Evolutionary conservation across 1,140 invertebrate genomes (phyloP), one percentile per base, ranked within the genome.

Genomic region (Delia radicum): DNA sequence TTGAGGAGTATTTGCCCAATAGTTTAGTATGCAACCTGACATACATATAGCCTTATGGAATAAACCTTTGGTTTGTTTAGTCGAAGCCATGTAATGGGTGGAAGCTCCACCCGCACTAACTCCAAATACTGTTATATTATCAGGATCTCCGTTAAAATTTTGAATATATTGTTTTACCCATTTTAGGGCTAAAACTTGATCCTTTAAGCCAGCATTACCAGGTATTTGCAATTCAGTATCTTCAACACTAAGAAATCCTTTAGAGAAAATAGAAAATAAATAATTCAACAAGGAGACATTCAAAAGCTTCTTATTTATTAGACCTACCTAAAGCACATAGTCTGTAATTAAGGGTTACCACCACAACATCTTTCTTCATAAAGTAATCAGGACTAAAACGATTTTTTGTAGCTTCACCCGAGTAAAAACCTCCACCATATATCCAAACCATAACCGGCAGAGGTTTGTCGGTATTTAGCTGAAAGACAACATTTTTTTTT

Each of bases 321-420:
- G 4, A 6, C 6, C 12, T 24, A 78, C 91, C 91, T 6, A 92
- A 86, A 27, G 88, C 84, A 73, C 90, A 91, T 2, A 93, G 81
- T 73, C 93, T 88, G 84, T 94, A 94, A 81, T 93, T 93, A 1
- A 93, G 85, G 1, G 90, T 90, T 0, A 94, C 91, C 0, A 93
- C 74, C 13, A 94, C 84, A 1, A 93, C 85, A 73, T 90, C 89
- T 80, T 93, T 87, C 21, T 88, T 81, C 26, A 91, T 82, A 5
- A 94, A 87, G 72, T 91, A 90, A 78, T 92, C 90, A 2, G 90
- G 90, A 18, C 90, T 89, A 76, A 91, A 91, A 0, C 86, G 21
- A 2, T 82, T 74, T 6, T 79, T 80, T 3, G 82, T 81, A 4
- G 78, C 89, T 24, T 88, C 89, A 1, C 91, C 91, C 12, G 81